Percentiles rank a stretch among this genome's conserved stretches.
phyloP scores from a whole-genome alignment of 2,113 vertebrate species.

The Microcebus ravelobensis region DNA sequence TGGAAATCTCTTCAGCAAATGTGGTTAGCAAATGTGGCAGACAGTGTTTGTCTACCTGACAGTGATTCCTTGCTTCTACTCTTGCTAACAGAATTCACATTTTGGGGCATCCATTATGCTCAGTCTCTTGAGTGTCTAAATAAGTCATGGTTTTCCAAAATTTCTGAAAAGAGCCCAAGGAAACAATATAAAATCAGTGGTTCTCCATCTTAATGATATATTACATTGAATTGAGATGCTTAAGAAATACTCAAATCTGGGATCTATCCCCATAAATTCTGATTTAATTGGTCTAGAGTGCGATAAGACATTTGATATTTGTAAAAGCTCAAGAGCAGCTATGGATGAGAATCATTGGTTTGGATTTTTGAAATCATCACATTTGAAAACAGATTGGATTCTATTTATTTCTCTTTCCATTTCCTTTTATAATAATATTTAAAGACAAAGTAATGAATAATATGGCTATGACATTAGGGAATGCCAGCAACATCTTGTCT shows the following conservation, averaged over 20 bases:
- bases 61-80: neutral
- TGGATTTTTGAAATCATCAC: conserved; percentile 13
- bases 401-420: neutral
- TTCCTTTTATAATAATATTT: conserved; percentile 6
- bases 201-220: neutral
- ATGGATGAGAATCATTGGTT: neutral
- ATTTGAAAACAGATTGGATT: neutral
- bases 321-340: neutral
- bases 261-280: neutral
- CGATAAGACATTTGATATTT: neutral
- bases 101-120: neutral
- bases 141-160: conserved; percentile 32
- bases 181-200: neutral
- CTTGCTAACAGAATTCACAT: neutral
- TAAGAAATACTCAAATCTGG: neutral
- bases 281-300: neutral
- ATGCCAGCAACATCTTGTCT: neutral
- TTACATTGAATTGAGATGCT: neutral
- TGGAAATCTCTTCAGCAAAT: neutral
- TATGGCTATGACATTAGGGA: neutral
- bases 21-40: neutral
- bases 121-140: conserved; percentile 8
- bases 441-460: neutral
- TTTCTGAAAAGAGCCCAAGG: neutral
- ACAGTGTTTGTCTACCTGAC: neutral